Evolutionary conservation across 2,888 invertebrate species (phyloP), one percentile per base, ranked within the genome.

Genomic region (Aplocera efformata): DNA sequence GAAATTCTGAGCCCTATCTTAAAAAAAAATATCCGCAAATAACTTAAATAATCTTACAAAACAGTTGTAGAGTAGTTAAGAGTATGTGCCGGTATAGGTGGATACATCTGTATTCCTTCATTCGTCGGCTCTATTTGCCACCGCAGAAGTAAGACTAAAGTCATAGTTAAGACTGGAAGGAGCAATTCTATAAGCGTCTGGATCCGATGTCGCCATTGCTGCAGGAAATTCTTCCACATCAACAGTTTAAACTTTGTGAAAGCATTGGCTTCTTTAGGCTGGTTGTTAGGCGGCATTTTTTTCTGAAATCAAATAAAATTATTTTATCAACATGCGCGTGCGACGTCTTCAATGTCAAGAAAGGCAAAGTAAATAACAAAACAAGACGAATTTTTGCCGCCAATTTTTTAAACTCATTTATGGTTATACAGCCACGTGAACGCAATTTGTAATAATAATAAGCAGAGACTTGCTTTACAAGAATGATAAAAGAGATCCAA

Each of bases 181-280:
- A 92, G 36, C 7, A 96, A 75, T 73, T 96, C 95, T 23, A 92
- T 67, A 1, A 89, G 33, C 0, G 95, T 92, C 67, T 94, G 92
- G 26, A 90, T 50, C 32, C 91, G 91, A 72, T 92, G 93, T 47
- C 94, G 86, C 85, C 90, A 92, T 80, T 95, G 94, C 27, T 95
- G 90, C 1, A 93, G 74, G 80, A 92, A 94, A 73, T 96, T 96
- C 79, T 96, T 96, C 96, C 96, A 96, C 74, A 94, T 89, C 42
- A 96, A 79, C 48, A 96, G 81, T 7, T 88, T 70, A 66, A 95
- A 93, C 70, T 93, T 92, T 21, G 88, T 79, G 69, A 80, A 86
- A 1, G 78, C 71, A 7, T 66, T 61, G 1, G 84, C 73, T 32
- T 69, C 70, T 32, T 32, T 46, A 26, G 47, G 48, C 31, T 50